Evolutionary conservation across 2,888 invertebrate species (phyloP).

Genomic region (Andrena marginata): DNA sequence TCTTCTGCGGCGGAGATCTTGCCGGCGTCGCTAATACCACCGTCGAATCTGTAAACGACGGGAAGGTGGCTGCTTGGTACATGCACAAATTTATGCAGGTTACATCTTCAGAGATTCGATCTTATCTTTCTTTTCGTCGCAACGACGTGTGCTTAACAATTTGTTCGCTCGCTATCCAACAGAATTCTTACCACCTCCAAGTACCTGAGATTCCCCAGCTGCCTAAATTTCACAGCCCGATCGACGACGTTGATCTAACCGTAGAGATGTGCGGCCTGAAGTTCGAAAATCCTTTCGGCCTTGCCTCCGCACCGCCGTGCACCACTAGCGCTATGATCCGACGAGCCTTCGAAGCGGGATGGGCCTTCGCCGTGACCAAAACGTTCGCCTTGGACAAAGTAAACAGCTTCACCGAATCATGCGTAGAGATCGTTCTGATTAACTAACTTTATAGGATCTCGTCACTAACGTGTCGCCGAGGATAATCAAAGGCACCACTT

Average conservation of each 20-base stretch:
- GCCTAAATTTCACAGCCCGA: constrained; percentile 96
- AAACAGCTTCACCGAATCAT: constrained; percentile 40
- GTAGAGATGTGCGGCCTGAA: constrained; percentile 96
- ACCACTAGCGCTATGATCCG: constrained; percentile 98
- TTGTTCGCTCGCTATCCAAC: not conserved
- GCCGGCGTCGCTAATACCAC: constrained; percentile 98
- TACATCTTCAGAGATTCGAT: not conserved
- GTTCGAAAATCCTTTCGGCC: constrained; percentile 98
- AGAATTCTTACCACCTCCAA: constrained; percentile 85
- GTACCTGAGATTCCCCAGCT: constrained; percentile 90
- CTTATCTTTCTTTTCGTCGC: not conserved
- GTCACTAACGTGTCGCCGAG: constrained; percentile 99
- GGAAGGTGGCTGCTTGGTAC: constrained; percentile 98
- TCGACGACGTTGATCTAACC: constrained; percentile 97
- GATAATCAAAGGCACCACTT: constrained; percentile 97
- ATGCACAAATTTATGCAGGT: constrained; percentile 97
- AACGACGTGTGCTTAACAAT: not conserved
- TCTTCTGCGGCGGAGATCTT: constrained; percentile 98
- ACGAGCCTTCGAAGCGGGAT: constrained; percentile 97
- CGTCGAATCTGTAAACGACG: constrained; percentile 99
- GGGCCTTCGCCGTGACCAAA: constrained; percentile 99
- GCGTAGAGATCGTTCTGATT: too few relatives aligned
- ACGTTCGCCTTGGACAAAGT: constrained; percentile 98
- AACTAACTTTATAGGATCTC: constrained; percentile 88
- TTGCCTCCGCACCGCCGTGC: constrained; percentile 98